Percentiles rank a stretch among this genome's conserved stretches.
phyloP scores from a whole-genome alignment of 2,797 vertebrate genomes.

The Phoebastria nigripes region DNA sequence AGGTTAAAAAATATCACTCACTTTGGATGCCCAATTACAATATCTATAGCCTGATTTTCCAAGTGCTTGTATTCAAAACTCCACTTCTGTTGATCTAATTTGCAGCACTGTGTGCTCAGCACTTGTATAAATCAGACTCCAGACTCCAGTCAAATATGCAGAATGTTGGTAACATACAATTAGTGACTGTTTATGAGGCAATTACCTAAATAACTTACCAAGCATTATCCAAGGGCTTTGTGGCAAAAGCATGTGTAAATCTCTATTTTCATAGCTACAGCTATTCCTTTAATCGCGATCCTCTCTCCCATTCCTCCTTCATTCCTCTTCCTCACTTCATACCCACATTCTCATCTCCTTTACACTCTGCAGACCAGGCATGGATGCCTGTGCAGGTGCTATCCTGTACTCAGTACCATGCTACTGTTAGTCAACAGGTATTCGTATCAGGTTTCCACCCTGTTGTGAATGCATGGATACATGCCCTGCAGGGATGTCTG shows the following conservation, averaged over 20 bases:
- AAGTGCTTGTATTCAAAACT: not conserved
- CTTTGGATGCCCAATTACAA: not conserved
- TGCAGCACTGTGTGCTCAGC: not conserved
- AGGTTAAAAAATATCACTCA: not conserved
- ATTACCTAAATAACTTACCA: conserved; percentile 4
- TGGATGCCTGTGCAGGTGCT: not conserved
- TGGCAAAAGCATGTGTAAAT: not conserved
- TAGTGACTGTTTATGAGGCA: conserved; percentile 3
- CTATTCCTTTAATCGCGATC: not conserved
- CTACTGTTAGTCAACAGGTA: not conserved
- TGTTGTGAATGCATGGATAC: not conserved
- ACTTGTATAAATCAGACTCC: not conserved
- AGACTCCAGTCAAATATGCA: not conserved
- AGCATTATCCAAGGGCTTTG: not conserved
- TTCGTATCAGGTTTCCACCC: not conserved
- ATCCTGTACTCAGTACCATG: fast-evolving
- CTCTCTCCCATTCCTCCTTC: not conserved
- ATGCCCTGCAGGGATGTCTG: not conserved
- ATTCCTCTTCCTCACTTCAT: not conserved
- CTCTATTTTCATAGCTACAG: not conserved
- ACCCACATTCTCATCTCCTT: not conserved
- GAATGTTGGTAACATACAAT: not conserved
- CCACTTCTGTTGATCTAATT: not conserved
- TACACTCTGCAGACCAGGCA: not conserved
- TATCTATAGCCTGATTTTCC: not conserved